phyloP scores from a whole-genome alignment of 2,113 vertebrate genomes.

The Bubo bubo region DNA sequence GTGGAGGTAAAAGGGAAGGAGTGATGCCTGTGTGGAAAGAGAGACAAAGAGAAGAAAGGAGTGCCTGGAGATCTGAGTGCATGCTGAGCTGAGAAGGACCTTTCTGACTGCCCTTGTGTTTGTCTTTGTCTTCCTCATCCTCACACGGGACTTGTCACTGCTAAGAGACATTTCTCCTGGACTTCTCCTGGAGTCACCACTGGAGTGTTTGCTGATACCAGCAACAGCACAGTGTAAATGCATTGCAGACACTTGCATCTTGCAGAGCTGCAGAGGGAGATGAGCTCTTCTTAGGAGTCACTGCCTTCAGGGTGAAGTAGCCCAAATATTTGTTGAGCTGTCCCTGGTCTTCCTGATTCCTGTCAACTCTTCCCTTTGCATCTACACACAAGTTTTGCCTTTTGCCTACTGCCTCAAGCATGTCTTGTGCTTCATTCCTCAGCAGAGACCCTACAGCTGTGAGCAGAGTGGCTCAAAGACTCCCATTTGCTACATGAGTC shows the following conservation, averaged over 20 bases:
- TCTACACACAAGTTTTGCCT: background rate
- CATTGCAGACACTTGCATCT: background rate
- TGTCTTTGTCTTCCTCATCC: background rate
- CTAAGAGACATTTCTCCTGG: background rate
- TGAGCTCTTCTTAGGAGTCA: background rate
- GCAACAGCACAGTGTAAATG: background rate
- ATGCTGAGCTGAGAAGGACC: background rate
- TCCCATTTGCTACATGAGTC: background rate
- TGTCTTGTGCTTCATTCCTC: background rate
- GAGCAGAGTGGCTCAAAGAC: background rate
- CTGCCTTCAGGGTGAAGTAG: background rate
- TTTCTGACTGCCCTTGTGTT: background rate
- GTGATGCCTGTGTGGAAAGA: background rate
- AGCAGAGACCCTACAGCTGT: background rate
- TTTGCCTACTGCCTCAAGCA: background rate
- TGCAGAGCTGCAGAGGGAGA: background rate
- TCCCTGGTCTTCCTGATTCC: background rate
- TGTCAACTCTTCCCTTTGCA: background rate
- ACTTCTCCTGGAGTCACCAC: background rate
- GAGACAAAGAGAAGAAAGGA: background rate
- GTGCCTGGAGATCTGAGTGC: background rate
- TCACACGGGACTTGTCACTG: background rate
- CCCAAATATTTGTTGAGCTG: background rate
- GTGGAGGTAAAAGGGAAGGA: background rate
- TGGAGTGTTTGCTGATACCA: background rate